A percentile compares a stretch with the other conserved stretches of the same genome.
phyloP scores from a whole-genome alignment of 2,797 vertebrate genomes.

The Dicrostonyx torquatus region DNA sequence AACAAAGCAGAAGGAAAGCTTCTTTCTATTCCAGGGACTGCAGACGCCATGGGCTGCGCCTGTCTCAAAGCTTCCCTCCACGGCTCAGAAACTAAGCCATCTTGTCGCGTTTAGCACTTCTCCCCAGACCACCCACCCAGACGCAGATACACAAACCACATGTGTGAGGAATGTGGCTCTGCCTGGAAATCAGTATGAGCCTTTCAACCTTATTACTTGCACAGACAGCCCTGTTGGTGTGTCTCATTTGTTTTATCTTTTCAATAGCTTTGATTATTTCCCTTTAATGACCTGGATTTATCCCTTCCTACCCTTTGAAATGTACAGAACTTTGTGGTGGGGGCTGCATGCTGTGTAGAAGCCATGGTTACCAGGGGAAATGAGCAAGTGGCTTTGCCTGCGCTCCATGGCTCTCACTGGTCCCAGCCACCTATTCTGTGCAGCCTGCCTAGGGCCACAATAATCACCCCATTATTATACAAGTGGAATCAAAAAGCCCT shows the following conservation, averaged over 20 bases:
- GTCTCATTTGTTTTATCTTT: conserved; percentile 81
- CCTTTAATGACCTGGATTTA: conserved; percentile 77
- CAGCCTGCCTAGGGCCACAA: not conserved
- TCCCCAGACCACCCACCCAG: conserved; percentile 91
- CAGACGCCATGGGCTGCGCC: conserved; percentile 68
- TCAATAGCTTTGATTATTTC: conserved; percentile 81
- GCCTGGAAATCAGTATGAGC: conserved; percentile 82
- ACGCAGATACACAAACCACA: conserved; percentile 87
- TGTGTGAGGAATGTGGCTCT: conserved; percentile 83
- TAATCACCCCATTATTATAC: not conserved
- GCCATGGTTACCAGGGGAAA: conserved; percentile 30
- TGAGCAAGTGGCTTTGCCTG: conserved; percentile 56
- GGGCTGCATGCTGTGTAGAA: conserved; percentile 21
- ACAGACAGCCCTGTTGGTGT: conserved; percentile 76
- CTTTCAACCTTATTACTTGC: conserved; percentile 82
- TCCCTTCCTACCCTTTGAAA: conserved; percentile 72
- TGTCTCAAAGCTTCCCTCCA: conserved; percentile 60
- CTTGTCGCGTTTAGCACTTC: conserved; percentile 80
- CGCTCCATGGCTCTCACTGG: not conserved
- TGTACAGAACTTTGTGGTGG: conserved; percentile 64
- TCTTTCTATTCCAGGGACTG: conserved; percentile 73
- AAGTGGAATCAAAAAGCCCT: not conserved
- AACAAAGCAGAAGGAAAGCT: conserved; percentile 80
- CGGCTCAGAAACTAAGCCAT: conserved; percentile 81
- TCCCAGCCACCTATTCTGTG: not conserved